Base-by-base conservation (phyloP, 2,888 invertebrate species). In the Blastobasis lacticolella region DNA sequence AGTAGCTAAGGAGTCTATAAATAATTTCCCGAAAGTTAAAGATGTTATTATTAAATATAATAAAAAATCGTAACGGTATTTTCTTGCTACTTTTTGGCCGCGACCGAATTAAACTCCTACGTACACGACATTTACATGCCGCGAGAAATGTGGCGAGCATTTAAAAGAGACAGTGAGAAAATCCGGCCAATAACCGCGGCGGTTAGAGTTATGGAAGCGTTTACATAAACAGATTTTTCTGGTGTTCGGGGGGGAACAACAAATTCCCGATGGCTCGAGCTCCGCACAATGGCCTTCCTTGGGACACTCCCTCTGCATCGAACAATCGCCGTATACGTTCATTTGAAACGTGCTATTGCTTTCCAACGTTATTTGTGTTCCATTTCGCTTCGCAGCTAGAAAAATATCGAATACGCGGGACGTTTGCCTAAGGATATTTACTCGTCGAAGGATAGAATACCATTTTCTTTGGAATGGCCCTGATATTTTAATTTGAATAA, bases 291-390 rank as follows among this genome's bases (percentile, higher is more conserved):
- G 37, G 53, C 49, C 37, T 44, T 57, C 50, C 51, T 49, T 53
- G 54, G 53, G 52, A 58, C 50, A 60, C 55, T 52, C 51, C 50
- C 53, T 37, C 10, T 40, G 7, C 9, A n/a, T 10, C 7, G 43
- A 54, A 49, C 45, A 46, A 38, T 49, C 52, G 48, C 23, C 23
- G 60, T 57, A 51, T 55, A 55, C 56, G 57, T 64, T 64, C 60
- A 64, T 64, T 66, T 59, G 56, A 54, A 60, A 61, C 57, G 56
- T 61, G 53, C 53, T 60, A 57, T 63, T 63, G 57, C 56, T 56
- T 57, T 59, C 47, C 54, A 51, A 51, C 49, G 57, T 57, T 64
- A 61, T 69, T 69, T 69, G 61, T 58, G 57, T 64, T 66, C 57
- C 58, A 64, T 66, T 64, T 56, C 54, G 50, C 43, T 52, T 48